Conservation (phyloP, 2,113 vertebrate genomes). For the Gallinago media region DNA sequence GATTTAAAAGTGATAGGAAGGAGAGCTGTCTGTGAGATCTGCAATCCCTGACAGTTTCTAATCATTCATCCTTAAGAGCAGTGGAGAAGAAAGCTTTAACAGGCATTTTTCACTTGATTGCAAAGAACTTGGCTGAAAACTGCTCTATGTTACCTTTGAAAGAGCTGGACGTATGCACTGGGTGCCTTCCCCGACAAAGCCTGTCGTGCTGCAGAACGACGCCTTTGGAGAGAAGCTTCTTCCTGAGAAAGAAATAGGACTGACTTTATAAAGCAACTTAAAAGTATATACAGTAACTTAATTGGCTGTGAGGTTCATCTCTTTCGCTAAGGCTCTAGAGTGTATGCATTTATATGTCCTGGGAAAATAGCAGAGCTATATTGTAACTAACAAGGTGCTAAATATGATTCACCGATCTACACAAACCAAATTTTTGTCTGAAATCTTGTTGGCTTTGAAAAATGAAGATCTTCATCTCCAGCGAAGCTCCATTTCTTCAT, state of each 20-base stretch:
- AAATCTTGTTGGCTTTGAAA: not conserved
- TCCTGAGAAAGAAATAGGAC: conserved; percentile 74
- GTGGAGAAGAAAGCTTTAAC: not conserved
- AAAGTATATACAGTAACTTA: not conserved
- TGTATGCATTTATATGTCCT: not conserved
- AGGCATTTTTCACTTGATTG: not conserved
- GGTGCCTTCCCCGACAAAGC: conserved; percentile 80
- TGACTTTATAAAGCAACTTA: not conserved
- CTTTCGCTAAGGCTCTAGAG: not conserved
- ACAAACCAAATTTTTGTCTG: not conserved
- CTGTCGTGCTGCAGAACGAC: conserved; percentile 73
- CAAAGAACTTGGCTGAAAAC: not conserved
- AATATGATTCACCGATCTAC: not conserved
- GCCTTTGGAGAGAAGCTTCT: conserved; percentile 80
- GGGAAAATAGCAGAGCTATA: not conserved
- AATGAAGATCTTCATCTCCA: not conserved
- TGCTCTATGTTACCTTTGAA: conserved; percentile 80
- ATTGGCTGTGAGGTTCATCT: not conserved
- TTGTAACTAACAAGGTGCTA: not conserved
- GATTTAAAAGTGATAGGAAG: not conserved
- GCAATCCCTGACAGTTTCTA: not conserved
- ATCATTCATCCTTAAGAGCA: not conserved
- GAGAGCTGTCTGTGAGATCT: not conserved
- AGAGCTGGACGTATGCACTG: conserved; percentile 74
- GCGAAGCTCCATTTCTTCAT: not conserved